Evolutionary conservation across 2,888 invertebrate species (phyloP).

Genomic region (Melieria omissa): DNA sequence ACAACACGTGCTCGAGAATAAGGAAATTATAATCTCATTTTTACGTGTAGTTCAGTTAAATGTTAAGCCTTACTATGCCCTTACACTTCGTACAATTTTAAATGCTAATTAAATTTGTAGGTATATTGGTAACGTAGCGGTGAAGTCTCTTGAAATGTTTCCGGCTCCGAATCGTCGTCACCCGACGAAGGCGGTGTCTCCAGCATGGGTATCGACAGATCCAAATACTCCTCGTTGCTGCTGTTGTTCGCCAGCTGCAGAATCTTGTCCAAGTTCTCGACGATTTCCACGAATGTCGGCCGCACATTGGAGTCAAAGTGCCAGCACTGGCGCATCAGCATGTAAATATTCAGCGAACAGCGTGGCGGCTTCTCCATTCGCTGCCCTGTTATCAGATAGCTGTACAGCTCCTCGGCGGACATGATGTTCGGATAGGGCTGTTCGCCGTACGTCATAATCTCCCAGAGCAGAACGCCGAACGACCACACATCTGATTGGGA

Average conservation of each 20-base stretch:
- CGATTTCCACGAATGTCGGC: slow-evolving; percentile 89
- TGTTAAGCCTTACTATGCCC: slow-evolving; percentile 28
- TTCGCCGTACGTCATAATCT: slow-evolving; percentile 98
- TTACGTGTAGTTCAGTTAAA: no score
- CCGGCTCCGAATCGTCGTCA: slow-evolving; percentile 68
- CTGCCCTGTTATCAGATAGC: slow-evolving; percentile 88
- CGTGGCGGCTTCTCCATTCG: slow-evolving; percentile 97
- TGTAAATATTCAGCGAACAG: slow-evolving; percentile 94
- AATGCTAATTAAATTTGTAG: slow-evolving; percentile 59
- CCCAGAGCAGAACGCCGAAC: slow-evolving; percentile 96
- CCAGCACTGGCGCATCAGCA: slow-evolving; percentile 98
- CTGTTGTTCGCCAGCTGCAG: slow-evolving; percentile 70
- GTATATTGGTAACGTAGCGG: slow-evolving; percentile 59
- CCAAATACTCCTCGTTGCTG: slow-evolving; percentile 89
- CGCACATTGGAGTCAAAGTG: slow-evolving; percentile 88
- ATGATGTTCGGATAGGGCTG: slow-evolving; percentile 98
- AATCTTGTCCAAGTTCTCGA: slow-evolving; percentile 89
- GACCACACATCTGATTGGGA: slow-evolving; percentile 96
- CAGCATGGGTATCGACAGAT: slow-evolving; percentile 84
- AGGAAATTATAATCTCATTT: no score
- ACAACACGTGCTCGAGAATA: neutral
- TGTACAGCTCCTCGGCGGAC: slow-evolving; percentile 91
- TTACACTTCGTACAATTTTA: slow-evolving; percentile 14
- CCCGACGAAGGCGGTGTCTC: slow-evolving; percentile 90
- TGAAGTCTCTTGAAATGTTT: slow-evolving; percentile 56